These are phyloP conservation scores for Diarsia mendica DNA, from an alignment of 2,888 invertebrate species.

Conservation along the genomic window DNA sequence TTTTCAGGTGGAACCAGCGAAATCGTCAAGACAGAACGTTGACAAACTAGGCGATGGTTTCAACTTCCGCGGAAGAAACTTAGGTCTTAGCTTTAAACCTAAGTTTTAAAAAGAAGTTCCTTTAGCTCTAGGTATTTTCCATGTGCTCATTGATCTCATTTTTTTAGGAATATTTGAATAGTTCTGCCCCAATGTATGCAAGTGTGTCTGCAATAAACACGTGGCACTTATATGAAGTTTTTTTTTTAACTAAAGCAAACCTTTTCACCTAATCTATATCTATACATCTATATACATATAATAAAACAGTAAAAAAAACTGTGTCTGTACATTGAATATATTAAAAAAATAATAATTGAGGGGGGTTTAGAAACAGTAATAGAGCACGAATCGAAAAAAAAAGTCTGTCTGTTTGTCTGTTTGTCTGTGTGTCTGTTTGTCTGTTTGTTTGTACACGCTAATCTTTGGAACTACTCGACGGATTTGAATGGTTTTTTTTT, in stretches of 20 bases:
- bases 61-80: slow-evolving; percentile 78
- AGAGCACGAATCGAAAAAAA: too few relatives aligned
- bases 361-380: too few relatives aligned
- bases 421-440: too few relatives aligned
- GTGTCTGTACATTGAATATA: too few relatives aligned
- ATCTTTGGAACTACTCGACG: too few relatives aligned
- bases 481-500: too few relatives aligned
- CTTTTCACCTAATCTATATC: background rate
- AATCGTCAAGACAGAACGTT: slow-evolving; percentile 71
- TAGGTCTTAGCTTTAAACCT: slow-evolving; percentile 81
- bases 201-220: slow-evolving; percentile 79
- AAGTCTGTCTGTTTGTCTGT: too few relatives aligned
- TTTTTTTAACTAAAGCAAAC: slow-evolving; percentile 9
- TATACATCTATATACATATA: too few relatives aligned
- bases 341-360: too few relatives aligned
- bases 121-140: slow-evolving; percentile 63
- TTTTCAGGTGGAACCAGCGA: slow-evolving; percentile 85
- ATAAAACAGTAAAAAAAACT: too few relatives aligned
- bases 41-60: slow-evolving; percentile 77
- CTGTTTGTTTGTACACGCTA: too few relatives aligned
- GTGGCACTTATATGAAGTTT: slow-evolving; percentile 59
- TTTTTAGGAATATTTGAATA: slow-evolving; percentile 58
- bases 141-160: slow-evolving; percentile 70
- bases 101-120: slow-evolving; percentile 76
- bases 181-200: slow-evolving; percentile 76